Base-by-base conservation (phyloP, 1,140 invertebrate species). In the Papilio glaucus region DNA sequence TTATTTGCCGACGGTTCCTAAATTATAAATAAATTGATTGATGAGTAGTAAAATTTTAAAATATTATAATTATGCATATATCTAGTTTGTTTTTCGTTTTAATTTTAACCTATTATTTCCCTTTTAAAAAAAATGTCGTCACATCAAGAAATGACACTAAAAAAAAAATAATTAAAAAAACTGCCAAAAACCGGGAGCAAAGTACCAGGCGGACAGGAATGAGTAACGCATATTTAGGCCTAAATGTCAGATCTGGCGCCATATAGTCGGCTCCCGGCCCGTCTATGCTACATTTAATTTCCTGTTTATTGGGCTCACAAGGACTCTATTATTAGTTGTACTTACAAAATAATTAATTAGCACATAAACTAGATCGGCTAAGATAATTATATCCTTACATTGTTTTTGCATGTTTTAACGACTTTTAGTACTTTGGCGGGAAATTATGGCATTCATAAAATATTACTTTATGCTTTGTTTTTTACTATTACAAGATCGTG, bases 141-240 rank as follows among this genome's bases (percentile, higher is more conserved):
- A n/a, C n/a, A n/a, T n/a, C n/a, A 33, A 33, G 6, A 33, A 33
- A 33, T 33, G 6, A 33, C 2, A 6, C 29, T 3, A 62, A 7
- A 15, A 62, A 65, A 65, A 21, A 10, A 38, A 15, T 63, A 37
- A 62, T n/a, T n/a, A 63, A 57, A 57, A 57, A 71, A 71, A 61
- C 10, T 10, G 24, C 26, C 67, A 12, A n/a, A 65, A 65, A 13
- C 62, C 62, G 62, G 33, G 37, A 65, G 62, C 4, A 65, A 65
- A 13, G 72, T 73, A 73, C 75, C 49, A 77, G 75, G 75, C 75
- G 60, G 57, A 69, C 75, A 77, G 67, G 45, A 72, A 45, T 29
- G 15, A 10, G 45, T 42, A 57, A 71, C 45, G 42, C 38, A 39
- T 33, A 71, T 77, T 71, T 77, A 77, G 75, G 75, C 75, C 75